Evolutionary conservation across 2,888 invertebrate genomes (phyloP).

Genomic region (Platycheirus rosarum): DNA sequence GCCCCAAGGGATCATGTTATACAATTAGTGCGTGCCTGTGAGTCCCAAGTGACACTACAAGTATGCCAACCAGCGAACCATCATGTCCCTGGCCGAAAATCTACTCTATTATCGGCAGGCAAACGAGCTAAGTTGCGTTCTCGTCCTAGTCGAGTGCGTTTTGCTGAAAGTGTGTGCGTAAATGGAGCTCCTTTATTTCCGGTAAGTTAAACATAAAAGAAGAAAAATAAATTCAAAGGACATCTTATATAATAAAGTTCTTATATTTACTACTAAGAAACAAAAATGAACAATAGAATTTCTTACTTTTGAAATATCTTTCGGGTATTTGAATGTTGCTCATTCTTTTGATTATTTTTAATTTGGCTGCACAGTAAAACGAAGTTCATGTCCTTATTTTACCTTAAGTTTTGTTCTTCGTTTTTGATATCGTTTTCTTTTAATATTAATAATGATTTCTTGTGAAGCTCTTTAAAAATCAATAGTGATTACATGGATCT

Average conservation of each 20-base stretch:
- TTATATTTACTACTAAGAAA: too few relatives aligned
- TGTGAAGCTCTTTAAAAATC: too few relatives aligned
- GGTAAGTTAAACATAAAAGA: conserved; percentile 82
- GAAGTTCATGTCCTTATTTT: background rate
- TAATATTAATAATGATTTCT: too few relatives aligned
- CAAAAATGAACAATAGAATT: too few relatives aligned
- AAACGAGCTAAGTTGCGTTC: conserved; percentile 91
- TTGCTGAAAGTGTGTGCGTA: conserved; percentile 94
- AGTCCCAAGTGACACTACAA: conserved; percentile 88
- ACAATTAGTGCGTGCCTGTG: conserved; percentile 92
- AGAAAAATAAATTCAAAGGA: background rate
- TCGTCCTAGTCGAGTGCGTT: conserved; percentile 92
- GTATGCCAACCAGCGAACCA: conserved; percentile 92
- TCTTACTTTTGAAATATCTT: background rate
- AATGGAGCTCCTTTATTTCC: conserved; percentile 92
- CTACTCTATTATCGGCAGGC: conserved; percentile 93
- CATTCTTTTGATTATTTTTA: background rate
- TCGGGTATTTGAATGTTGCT: background rate
- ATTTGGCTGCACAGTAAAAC: background rate
- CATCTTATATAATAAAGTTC: too few relatives aligned
- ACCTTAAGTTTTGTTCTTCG: too few relatives aligned
- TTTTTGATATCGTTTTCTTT: too few relatives aligned
- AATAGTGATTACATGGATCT: conserved; percentile 32
- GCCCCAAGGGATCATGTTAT: conserved; percentile 95
- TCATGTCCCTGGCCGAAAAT: conserved; percentile 86